Evolutionary conservation across 2,113 vertebrate species (phyloP).

Genomic region (Cinclus cinclus): DNA sequence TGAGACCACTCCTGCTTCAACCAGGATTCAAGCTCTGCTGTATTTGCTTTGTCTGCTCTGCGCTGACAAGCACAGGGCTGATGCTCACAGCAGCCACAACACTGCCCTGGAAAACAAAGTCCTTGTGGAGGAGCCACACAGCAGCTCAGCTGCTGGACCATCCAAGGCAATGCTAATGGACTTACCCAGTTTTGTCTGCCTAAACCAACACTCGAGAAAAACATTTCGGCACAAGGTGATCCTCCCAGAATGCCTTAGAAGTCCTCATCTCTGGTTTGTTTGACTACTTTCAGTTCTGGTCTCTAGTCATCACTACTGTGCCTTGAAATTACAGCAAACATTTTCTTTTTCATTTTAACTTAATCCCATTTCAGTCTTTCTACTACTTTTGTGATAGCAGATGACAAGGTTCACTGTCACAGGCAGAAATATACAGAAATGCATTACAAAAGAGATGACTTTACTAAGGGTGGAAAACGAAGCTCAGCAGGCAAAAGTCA

Average conservation of each 20-base stretch:
- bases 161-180: not conserved
- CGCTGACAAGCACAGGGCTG: not conserved
- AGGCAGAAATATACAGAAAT: not conserved
- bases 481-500: conserved; percentile 51
- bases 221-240: not conserved
- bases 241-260: not conserved
- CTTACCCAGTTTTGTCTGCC: not conserved
- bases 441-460: not conserved
- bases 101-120: not conserved
- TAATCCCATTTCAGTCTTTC: not conserved
- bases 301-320: not conserved
- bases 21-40: not conserved
- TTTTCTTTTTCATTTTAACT: not conserved
- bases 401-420: not conserved
- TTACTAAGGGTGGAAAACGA: not conserved
- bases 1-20: not conserved
- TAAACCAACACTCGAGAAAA: not conserved
- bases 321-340: not conserved
- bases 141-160: not conserved
- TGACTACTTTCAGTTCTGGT: not conserved
- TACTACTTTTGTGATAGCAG: not conserved
- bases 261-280: not conserved
- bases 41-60: not conserved
- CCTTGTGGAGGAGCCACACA: not conserved
- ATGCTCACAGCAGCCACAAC: not conserved